Evolutionary conservation across 2,113 vertebrate genomes (phyloP), one percentile per base, ranked within the genome.

Genomic region (Prionailurus bengalensis): DNA sequence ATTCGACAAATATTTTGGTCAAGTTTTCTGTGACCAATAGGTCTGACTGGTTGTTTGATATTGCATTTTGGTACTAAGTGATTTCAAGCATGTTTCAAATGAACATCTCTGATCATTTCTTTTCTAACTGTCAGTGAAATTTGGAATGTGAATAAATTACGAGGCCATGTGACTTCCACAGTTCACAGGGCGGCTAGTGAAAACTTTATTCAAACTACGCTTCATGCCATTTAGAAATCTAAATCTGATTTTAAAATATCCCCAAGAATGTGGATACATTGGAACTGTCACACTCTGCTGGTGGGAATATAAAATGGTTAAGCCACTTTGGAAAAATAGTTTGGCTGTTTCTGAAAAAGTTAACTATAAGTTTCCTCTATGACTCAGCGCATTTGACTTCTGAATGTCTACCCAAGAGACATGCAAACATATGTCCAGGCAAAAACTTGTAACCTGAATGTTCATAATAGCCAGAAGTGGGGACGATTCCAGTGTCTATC

Each of bases 301-400:
- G 51, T 83, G 27, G 71, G 36, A 68, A 55, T 86, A 66, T 79
- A 76, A 70, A 73, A 53, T 61, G 36, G 61, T 33, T 51, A 51
- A 42, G 27, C n/a, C 36, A 73, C 55, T 65, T 88, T 78, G 51
- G 15, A 85, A 85, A 79, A 68, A 87, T 4, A 82, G 5, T 68
- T 48, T 58, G 91, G 6, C 51, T 88, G n/a, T 88, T 97, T 89
- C 66, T 94, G 73, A 88, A 88, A 87, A 91, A 80, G 13, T 91
- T 68, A 81, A 80, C 39, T 33, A 55, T 63, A 89, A 73, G 93
- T 81, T 92, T 95, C 14, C 16, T 33, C 0, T 71, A 31, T 81
- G 90, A 92, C 29, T 36, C 76, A 85, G 21, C 16, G 48, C 45
- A 16, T 82, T 94, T 53, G 10, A 6, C 33, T 94, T 78, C 33